Evolutionary conservation across 1,140 invertebrate genomes (phyloP).

Genomic region (Mactra quadrangularis): DNA sequence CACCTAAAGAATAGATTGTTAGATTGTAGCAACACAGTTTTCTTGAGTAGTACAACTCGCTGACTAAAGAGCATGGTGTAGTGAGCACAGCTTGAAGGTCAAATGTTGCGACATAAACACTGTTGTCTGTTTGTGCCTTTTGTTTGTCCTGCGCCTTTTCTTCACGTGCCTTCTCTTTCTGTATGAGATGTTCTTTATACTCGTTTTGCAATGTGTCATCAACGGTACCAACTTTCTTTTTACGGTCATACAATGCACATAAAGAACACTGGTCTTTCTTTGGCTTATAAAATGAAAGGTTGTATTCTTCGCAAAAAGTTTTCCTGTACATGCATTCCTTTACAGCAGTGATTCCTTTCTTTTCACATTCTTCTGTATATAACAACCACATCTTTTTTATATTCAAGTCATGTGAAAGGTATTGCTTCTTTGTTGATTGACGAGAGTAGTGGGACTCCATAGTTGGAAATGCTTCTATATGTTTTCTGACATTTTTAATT

Average conservation of each 20-base stretch:
- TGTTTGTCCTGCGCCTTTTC: slow-evolving; percentile 34
- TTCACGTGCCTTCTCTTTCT: slow-evolving; percentile 19
- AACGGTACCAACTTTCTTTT: not conserved
- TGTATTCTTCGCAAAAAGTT: slow-evolving; percentile 23
- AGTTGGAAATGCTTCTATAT: slow-evolving; percentile 21
- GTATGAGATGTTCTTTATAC: slow-evolving; percentile 5
- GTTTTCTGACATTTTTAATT: not conserved
- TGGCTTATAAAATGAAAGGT: slow-evolving; percentile 16
- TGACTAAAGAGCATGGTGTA: slow-evolving; percentile 23
- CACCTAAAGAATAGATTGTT: slow-evolving; percentile 11
- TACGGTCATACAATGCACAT: not conserved
- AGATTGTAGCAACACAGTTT: slow-evolving; percentile 47
- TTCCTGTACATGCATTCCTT: not conserved
- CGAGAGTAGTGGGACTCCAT: slow-evolving; percentile 25
- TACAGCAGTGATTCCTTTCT: not conserved
- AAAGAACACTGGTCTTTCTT: slow-evolving; percentile 40
- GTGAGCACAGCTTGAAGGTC: slow-evolving; percentile 42
- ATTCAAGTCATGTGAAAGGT: not conserved
- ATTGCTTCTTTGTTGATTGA: not conserved
- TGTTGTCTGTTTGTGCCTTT: not conserved
- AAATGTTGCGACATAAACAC: slow-evolving; percentile 29
- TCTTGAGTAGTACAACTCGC: slow-evolving; percentile 30
- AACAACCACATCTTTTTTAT: slow-evolving; percentile 8
- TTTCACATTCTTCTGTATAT: not conserved
- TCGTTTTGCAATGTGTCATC: not conserved